Conservation (phyloP, 2,888 invertebrate genomes). For the Dolichomitus sp. region DNA sequence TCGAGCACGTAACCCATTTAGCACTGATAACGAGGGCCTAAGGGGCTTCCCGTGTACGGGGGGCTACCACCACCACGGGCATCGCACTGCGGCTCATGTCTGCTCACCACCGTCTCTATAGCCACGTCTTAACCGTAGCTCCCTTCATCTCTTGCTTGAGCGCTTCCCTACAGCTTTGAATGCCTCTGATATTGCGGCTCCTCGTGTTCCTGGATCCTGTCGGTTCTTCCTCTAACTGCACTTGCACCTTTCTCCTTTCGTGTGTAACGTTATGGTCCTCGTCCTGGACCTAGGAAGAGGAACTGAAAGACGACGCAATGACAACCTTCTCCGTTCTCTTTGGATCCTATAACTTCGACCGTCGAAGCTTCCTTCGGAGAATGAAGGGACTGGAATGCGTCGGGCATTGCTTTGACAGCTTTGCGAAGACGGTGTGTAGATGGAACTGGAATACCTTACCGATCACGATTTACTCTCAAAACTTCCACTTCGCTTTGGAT, state of each 20-base stretch:
- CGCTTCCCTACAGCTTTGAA: slow-evolving; percentile 7
- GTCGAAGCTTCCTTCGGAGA: not conserved
- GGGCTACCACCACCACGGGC: slow-evolving; percentile 36
- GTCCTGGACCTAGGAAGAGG: not conserved
- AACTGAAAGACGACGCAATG: not conserved
- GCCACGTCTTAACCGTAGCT: slow-evolving; percentile 5
- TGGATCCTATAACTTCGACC: not conserved
- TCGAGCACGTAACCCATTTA: slow-evolving; percentile 72
- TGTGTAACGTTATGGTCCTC: not conserved
- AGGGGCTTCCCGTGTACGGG: slow-evolving; percentile 64
- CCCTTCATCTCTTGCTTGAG: slow-evolving; percentile 22
- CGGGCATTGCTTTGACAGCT: slow-evolving; percentile 9
- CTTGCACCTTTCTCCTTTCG: slow-evolving; percentile 20
- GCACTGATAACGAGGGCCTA: slow-evolving; percentile 72
- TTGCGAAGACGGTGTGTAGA: slow-evolving; percentile 14
- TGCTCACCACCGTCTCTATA: slow-evolving; percentile 21
- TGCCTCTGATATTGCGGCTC: too few species aligned
- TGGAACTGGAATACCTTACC: slow-evolving; percentile 25
- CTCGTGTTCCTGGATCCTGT: too few species aligned
- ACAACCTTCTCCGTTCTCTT: not conserved
- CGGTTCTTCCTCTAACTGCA: not conserved
- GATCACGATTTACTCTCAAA: slow-evolving; percentile 28
- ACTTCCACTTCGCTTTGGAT: slow-evolving; percentile 22
- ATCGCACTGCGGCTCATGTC: slow-evolving; percentile 31
- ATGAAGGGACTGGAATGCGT: slow-evolving; percentile 31